These are phyloP conservation scores for Neosalanx taihuensis DNA, from an alignment of 2,797 vertebrate genomes.

Conservation along the genomic window DNA sequence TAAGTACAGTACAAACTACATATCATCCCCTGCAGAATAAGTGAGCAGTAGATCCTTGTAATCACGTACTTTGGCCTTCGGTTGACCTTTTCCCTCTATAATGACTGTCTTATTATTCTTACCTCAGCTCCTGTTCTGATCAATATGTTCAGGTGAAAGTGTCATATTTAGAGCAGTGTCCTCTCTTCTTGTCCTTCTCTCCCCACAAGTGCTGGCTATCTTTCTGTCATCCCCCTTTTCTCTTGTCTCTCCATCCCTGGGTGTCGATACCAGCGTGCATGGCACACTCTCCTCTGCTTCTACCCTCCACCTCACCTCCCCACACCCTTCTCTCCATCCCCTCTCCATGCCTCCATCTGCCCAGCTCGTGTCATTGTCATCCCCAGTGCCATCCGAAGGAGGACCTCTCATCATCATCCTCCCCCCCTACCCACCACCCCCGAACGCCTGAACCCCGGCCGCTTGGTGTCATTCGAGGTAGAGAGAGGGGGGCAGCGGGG, in stretches of 20 bases:
- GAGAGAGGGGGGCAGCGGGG: conserved; percentile 54
- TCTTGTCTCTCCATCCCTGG: conserved; percentile 1
- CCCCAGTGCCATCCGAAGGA: conserved; percentile 2
- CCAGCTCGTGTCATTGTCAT: background rate
- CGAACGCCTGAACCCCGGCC: conserved; percentile 30
- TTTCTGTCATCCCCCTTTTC: background rate
- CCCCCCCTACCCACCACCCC: too few relatives aligned
- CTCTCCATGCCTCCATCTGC: background rate
- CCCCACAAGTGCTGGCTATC: background rate
- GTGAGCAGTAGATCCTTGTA: background rate
- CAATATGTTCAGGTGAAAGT: background rate
- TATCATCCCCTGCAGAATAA: background rate
- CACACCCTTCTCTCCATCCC: background rate
- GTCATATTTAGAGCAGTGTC: background rate
- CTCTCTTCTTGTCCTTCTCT: background rate
- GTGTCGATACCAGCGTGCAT: conserved; percentile 2
- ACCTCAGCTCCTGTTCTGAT: background rate
- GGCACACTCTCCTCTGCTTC: conserved; percentile 22
- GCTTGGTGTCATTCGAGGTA: conserved; percentile 66
- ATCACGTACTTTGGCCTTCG: background rate
- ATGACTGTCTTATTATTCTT: background rate
- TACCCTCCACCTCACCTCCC: conserved; percentile 20
- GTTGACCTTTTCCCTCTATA: too few relatives aligned
- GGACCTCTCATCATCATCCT: background rate
- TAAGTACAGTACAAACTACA: background rate